Base-by-base conservation (phyloP, 1,140 invertebrate species). In the Delia radicum region DNA sequence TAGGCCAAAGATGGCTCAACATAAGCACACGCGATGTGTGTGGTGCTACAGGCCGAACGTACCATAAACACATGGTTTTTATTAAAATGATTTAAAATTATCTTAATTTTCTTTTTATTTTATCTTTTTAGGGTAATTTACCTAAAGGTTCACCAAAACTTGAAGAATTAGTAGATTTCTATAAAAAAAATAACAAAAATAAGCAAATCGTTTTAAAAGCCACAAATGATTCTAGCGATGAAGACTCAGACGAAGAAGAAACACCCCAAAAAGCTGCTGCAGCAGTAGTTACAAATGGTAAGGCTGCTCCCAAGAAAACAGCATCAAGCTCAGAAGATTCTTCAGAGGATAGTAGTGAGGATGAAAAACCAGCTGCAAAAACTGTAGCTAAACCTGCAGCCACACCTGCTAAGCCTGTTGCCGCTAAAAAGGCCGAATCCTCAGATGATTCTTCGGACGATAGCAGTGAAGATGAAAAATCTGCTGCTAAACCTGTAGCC, bases 81-180 rank as follows among this genome's bases (percentile, higher is more conserved):
- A 72, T n/a, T n/a, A n/a, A n/a, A n/a, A n/a, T 27, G 3, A 37
- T 7, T 72, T 42, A 12, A 1, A 21, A 2, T n/a, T 28, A 48
- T 73, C n/a, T n/a, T 26, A 46, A 13, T n/a, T 73, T 46, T 73
- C 33, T 48, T 55, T 18, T 7, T 55, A 71, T 29, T 79, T 31
- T 75, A 67, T 55, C 18, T 75, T 29, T 87, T 85, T 71, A 89
- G 89, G 79, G 82, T 37, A 37, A 76, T 13, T 77, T 90, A 8
- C 84, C 84, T 2, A 89, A 90, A 79, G 89, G 88, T 65, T 87
- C 86, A 1, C 89, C 90, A 1, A 86, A 84, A 10, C 79, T 91
- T 2, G n/a, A 77, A 0, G 89, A 90, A 0, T 82, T 91, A 5
- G 79, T 88, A 21, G 79, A 84, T 21, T 85, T 86, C 76, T 90